Evolutionary conservation across 2,113 vertebrate genomes (phyloP), one percentile per base, ranked within the genome.

Genomic region (Callithrix jacchus): DNA sequence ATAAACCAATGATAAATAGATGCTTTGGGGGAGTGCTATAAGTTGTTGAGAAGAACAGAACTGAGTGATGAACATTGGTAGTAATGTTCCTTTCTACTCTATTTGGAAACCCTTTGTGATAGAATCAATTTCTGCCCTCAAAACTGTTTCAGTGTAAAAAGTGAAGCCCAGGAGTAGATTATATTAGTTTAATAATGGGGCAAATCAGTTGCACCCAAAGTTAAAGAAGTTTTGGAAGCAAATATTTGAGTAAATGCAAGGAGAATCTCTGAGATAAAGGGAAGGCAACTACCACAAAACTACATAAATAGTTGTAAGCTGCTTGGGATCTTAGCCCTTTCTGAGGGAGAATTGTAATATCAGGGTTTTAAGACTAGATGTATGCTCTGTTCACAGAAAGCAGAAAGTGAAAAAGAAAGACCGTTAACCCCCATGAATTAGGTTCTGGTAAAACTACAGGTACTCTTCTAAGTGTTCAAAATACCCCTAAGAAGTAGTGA

Each of bases 211-310:
- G 64, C 25, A 86, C 30, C 13, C 73, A 74, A 74, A 89, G 14
- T n/a, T 79, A 82, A 91, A 66, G 32, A 79, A 88, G 93, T 64
- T 81, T 32, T 71, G 54, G 30, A 93, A 21, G 11, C 8, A 91
- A 94, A 95, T 56, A 80, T n/a, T 84, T 91, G 30, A 96, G 90
- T 77, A 52, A 87, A 94, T 23, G 8, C n/a, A 70, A 45, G 40
- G 27, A 91, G 47, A 88, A 83, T 52, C 45, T 74, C 80, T 83
- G 52, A 87, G n/a, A 32, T 11, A 87, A 88, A 95, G 14, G 13
- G 9, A 95, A 88, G 56, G 35, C 17, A 74, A 7, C 80, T 83
- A 40, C 64, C 58, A 88, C 35, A 21, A 88, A 80, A 93, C 25
- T 87, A 42, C 0, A 21, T 21, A 49, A 21, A 4, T 42, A 91